These are phyloP conservation scores for Caerostris extrusa DNA, from an alignment of 1,140 invertebrate genomes.

Conservation along the genomic window DNA sequence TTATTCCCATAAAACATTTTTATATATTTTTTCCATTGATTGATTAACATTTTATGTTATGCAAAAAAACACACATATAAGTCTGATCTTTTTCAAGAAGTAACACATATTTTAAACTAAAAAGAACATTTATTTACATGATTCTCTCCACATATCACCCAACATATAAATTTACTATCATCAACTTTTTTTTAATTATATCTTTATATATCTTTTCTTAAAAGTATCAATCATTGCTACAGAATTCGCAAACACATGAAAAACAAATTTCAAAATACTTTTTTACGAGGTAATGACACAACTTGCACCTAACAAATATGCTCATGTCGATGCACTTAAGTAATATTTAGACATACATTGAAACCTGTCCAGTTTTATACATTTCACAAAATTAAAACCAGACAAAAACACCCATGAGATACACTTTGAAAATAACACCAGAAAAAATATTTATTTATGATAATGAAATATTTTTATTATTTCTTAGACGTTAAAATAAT, in stretches of 20 bases:
- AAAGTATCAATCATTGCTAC: not conserved
- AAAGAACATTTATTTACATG: slow-evolving; percentile 40
- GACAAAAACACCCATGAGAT: too few species aligned
- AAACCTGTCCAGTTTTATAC: too few species aligned
- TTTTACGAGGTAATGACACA: too few species aligned
- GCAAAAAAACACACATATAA: not conserved
- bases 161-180: slow-evolving; percentile 1
- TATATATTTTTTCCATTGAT: not conserved
- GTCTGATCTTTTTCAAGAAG: not conserved
- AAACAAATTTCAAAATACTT: not conserved
- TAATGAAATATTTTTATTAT: too few species aligned
- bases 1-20: too few species aligned
- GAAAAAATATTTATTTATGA: too few species aligned
- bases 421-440: too few species aligned
- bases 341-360: too few species aligned
- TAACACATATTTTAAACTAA: slow-evolving; percentile 11
- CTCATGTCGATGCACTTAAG: too few species aligned
- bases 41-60: not conserved
- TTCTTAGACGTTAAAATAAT: too few species aligned
- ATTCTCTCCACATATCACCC: not conserved
- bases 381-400: too few species aligned
- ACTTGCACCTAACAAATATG: too few species aligned
- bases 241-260: not conserved
- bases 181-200: slow-evolving; percentile 13
- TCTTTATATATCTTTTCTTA: slow-evolving; percentile 10